Percentiles rank a stretch among this genome's conserved stretches.
phyloP scores from a whole-genome alignment of 2,888 invertebrate species.

The Malthinus flaveolus region DNA sequence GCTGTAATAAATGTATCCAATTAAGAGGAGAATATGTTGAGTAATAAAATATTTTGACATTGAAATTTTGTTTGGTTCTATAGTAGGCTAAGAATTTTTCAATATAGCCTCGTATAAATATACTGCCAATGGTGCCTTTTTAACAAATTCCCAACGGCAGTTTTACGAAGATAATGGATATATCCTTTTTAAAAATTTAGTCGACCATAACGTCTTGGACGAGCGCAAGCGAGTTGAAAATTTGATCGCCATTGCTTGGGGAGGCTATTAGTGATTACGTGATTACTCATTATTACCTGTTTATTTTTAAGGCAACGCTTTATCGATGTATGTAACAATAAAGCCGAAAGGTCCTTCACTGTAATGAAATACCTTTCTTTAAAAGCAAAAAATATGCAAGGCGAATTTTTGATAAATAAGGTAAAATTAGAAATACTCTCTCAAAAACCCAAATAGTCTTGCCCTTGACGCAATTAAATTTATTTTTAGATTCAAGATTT shows the following conservation, averaged over 20 bases:
- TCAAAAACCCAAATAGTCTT: no score
- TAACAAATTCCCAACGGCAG: conserved; percentile 63
- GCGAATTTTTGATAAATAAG: conserved; percentile 72
- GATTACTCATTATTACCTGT: conserved; percentile 44
- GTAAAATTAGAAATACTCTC: no score
- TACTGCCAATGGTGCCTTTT: conserved; percentile 49
- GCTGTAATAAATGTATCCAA: no score
- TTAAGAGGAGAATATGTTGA: no score
- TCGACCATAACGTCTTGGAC: conserved; percentile 67
- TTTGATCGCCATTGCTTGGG: background rate
- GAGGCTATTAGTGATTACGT: no score
- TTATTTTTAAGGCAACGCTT: conserved; percentile 65
- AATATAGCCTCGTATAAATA: conserved; percentile 44
- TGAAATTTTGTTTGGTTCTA: no score
- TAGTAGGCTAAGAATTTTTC: no score
- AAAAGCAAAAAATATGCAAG: conserved; percentile 58
- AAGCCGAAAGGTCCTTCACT: conserved; percentile 60
- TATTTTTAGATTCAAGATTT: conserved; percentile 70
- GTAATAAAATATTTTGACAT: no score
- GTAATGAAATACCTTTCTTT: conserved; percentile 72
- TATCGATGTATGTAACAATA: conserved; percentile 68
- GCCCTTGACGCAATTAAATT: background rate
- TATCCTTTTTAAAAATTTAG: conserved; percentile 71
- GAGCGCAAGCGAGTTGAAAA: conserved; percentile 62
- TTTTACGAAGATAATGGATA: conserved; percentile 85